phyloP scores from a whole-genome alignment of 2,888 invertebrate species.

The Tipula vernalis region DNA sequence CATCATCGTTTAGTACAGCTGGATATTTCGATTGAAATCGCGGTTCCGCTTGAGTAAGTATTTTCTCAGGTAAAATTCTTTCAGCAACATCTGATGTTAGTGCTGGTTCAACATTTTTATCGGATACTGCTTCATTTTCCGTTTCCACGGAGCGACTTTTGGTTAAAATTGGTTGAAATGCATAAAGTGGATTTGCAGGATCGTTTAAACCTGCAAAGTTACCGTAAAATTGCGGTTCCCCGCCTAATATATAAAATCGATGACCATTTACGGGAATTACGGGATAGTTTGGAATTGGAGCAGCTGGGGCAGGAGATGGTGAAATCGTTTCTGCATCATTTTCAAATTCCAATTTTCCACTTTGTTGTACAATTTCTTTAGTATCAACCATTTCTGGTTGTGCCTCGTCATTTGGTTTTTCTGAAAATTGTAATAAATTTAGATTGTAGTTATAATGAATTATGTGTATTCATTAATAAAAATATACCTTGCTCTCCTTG shows the following conservation, averaged over 20 bases:
- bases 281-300: conserved; percentile 22
- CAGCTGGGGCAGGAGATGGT: conserved; percentile 20
- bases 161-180: conserved; percentile 18
- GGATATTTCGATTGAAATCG: conserved; percentile 7
- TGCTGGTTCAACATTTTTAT: neutral
- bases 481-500: neutral
- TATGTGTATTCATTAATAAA: neutral
- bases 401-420: neutral
- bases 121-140: neutral
- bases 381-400: neutral
- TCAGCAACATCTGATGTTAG: neutral
- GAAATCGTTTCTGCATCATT: conserved; percentile 12
- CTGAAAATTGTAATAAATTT: neutral
- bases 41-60: neutral
- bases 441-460: neutral
- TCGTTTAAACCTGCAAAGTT: conserved; percentile 21
- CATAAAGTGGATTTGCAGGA: conserved; percentile 19
- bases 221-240: conserved; percentile 35
- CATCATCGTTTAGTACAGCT: neutral
- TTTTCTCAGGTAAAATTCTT: neutral
- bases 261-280: conserved; percentile 23
- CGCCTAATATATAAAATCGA: conserved; percentile 45
- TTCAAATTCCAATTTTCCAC: conserved; percentile 15
- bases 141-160: conserved; percentile 19
- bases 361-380: conserved; percentile 14